phyloP scores from a whole-genome alignment of 2,888 invertebrate genomes.

The Andrena camellia region DNA sequence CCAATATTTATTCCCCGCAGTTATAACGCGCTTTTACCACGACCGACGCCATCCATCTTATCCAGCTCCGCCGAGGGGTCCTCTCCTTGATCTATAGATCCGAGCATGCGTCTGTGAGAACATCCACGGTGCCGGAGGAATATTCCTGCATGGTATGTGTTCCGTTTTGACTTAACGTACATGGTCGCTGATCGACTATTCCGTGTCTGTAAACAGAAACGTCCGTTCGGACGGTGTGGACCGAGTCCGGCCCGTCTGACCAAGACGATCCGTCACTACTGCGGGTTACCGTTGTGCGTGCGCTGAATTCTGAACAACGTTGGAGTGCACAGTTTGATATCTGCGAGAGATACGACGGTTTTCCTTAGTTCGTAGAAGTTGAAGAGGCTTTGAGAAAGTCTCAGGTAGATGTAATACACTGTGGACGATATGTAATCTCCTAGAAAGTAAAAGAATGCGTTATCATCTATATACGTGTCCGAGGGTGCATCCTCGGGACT shows the following conservation, averaged over 20 bases:
- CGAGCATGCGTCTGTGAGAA: constrained; percentile 42
- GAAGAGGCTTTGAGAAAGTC: not conserved
- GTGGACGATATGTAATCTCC: not conserved
- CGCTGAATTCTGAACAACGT: too few species aligned
- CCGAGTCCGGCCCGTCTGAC: too few species aligned
- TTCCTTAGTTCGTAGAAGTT: not conserved
- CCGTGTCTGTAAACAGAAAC: too few species aligned
- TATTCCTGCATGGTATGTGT: not conserved
- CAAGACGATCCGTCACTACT: too few species aligned
- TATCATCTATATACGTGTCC: constrained; percentile 46
- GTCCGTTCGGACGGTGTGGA: too few species aligned
- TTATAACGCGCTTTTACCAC: constrained; percentile 76
- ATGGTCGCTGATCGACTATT: not conserved
- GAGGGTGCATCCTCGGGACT: constrained; percentile 38
- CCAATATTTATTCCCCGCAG: constrained; percentile 76
- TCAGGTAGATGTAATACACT: not conserved
- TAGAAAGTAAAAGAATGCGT: constrained; percentile 36
- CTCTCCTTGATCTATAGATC: constrained; percentile 67
- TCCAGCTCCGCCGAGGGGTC: constrained; percentile 44
- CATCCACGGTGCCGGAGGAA: constrained; percentile 15
- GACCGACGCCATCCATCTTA: constrained; percentile 71
- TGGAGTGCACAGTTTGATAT: too few species aligned
- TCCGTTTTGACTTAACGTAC: not conserved
- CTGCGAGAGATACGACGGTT: not conserved
- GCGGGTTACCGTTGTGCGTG: too few species aligned